Percentiles rank a stretch among this genome's conserved stretches.
phyloP scores from a whole-genome alignment of 2,797 vertebrate genomes.

The Anabas testudineus region DNA sequence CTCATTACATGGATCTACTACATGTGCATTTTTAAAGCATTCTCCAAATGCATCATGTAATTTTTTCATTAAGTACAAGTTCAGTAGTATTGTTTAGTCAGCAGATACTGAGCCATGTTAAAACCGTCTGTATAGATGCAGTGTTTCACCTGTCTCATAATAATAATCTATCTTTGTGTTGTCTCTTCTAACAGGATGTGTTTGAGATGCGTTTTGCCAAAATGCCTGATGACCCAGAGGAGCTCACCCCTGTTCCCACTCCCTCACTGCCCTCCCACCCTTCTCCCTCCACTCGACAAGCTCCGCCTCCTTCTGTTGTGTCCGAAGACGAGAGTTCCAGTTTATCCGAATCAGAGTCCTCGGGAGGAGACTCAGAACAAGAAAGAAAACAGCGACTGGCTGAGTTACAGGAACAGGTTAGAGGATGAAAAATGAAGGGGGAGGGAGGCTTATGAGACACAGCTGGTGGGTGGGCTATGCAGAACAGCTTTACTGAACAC shows the following conservation, averaged over 20 bases:
- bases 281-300: slow-evolving; percentile 88
- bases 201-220: slow-evolving; percentile 97
- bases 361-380: slow-evolving; percentile 89
- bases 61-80: too few species aligned
- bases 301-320: slow-evolving; percentile 83
- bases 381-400: slow-evolving; percentile 92
- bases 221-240: slow-evolving; percentile 93
- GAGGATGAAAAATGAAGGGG: slow-evolving; percentile 66
- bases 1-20: too few species aligned
- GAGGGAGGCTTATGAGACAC: slow-evolving; percentile 62
- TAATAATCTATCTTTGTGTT: slow-evolving; percentile 72
- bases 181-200: slow-evolving; percentile 84
- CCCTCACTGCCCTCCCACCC: slow-evolving; percentile 87
- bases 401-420: slow-evolving; percentile 94
- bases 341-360: slow-evolving; percentile 91
- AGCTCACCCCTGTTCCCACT: slow-evolving; percentile 84
- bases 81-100: too few species aligned
- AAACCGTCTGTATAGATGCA: not conserved
- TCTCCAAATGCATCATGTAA: too few species aligned
- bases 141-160: too few species aligned
- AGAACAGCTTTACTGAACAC: slow-evolving; percentile 47
- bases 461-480: slow-evolving; percentile 62
- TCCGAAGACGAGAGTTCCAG: slow-evolving; percentile 91
- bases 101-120: not conserved
- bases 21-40: too few species aligned